A percentile compares a stretch with the other conserved stretches of the same genome.
phyloP scores from a whole-genome alignment of 2,797 vertebrate genomes.

The Halcyon smyrnensis region DNA sequence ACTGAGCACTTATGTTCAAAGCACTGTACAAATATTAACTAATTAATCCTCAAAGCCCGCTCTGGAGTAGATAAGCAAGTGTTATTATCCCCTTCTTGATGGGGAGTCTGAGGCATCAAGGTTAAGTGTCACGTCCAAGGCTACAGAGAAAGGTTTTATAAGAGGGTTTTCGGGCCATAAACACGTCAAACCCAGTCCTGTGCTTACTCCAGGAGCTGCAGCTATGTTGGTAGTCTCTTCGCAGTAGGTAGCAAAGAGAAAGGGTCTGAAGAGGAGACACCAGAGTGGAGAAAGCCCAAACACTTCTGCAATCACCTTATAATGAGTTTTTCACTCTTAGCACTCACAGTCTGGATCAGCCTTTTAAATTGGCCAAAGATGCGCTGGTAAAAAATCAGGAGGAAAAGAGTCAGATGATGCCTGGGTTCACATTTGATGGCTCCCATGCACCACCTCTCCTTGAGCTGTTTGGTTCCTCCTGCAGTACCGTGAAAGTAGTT shows the following conservation, averaged over 20 bases:
- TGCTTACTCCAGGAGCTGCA: background rate
- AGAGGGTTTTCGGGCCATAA: background rate
- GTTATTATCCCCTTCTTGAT: conserved; percentile 69
- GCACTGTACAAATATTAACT: conserved; percentile 76
- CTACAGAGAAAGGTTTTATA: background rate
- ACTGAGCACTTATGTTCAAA: conserved; percentile 71
- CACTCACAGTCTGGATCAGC: background rate
- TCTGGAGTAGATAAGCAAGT: conserved; percentile 71
- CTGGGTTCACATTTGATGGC: fast-evolving
- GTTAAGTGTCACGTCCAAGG: conserved; percentile 56
- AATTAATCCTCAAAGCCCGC: conserved; percentile 74
- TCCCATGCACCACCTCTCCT: background rate
- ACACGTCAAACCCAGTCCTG: background rate
- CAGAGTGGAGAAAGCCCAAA: background rate
- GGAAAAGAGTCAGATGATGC: background rate
- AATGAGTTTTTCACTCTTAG: background rate
- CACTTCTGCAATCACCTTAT: fast-evolving
- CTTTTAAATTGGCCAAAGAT: background rate
- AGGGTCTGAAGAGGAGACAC: background rate
- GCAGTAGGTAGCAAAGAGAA: background rate
- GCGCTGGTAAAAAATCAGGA: background rate
- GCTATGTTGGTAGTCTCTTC: background rate
- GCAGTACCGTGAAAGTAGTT: fast-evolving
- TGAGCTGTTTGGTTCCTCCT: background rate
- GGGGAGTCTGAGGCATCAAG: conserved; percentile 37